Evolutionary conservation across 2,888 invertebrate species (phyloP), one percentile per base, ranked within the genome.

Genomic region (Epinotia bilunana): DNA sequence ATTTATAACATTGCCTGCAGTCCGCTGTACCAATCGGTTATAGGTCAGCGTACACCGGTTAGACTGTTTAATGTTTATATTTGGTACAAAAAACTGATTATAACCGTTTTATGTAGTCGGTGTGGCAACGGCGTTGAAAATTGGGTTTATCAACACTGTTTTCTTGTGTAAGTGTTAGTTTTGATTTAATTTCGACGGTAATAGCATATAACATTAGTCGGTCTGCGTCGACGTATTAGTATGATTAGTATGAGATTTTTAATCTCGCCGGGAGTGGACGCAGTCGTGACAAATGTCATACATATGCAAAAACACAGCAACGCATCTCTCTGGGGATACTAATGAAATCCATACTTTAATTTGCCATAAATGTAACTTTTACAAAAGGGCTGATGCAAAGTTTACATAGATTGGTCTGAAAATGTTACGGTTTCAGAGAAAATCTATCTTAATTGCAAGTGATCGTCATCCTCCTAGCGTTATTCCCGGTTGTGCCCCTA

Each of bases 11-110:
- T 12, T n/a, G 80, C 80, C 87, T 86, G 86, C 87, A 84, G 86
- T 87, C 88, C 90, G 90, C 89, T 90, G 90, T 90, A 90, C 91
- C 90, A 90, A 88, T 87, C 86, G 86, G 90, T 91, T 91, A 89
- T 91, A 88, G 92, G 91, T 90, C 90, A 88, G 80, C 87, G 88
- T 28, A 43, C 11, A 61, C 67, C 55, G 62, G 62, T 61, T 62
- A 20, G 43, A 61, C 28, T 61, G 75, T 68, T 57, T 71, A 70
- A 61, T 77, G 81, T 81, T 82, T 80, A 80, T 79, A 74, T 80
- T 79, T 77, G 77, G 77, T 72, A 79, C 76, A 81, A 80, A 77
- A 79, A 83, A 80, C 82, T 82, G 81, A 84, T 83, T 84, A 83
- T 77, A 62, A 18, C 33, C 58, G 62, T 71, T 71, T 62, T 33